Evolutionary conservation across 2,888 invertebrate genomes (phyloP).

Genomic region (Hypolimnas misippus): DNA sequence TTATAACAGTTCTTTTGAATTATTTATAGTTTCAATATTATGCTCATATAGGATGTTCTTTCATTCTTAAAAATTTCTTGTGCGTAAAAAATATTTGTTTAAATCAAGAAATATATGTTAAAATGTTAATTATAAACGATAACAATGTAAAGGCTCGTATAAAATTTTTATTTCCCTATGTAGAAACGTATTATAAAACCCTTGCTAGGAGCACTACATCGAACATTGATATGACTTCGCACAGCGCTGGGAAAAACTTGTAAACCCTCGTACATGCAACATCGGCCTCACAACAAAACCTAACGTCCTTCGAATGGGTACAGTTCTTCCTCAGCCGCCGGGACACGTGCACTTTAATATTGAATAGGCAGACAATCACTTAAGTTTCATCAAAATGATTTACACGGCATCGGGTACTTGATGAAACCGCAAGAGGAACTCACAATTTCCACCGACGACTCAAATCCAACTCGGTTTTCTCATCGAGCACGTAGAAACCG

Average conservation of each 20-base stretch:
- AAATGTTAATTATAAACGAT: constrained; percentile 30
- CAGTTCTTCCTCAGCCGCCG: neutral
- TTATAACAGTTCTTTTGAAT: neutral
- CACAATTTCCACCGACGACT: neutral
- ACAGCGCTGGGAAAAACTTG: neutral
- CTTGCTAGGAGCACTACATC: constrained; percentile 14
- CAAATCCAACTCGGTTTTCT: neutral
- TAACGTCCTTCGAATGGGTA: neutral
- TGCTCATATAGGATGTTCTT: neutral
- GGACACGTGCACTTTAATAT: neutral
- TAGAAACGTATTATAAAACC: constrained; percentile 30
- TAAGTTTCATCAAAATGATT: too few relatives aligned
- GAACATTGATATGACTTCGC: constrained; percentile 38
- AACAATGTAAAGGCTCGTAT: constrained; percentile 51
- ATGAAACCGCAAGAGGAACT: neutral
- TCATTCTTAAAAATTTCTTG: constrained; percentile 8
- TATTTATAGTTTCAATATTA: neutral
- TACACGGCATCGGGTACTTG: neutral
- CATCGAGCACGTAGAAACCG: neutral
- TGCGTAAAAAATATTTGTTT: constrained; percentile 17
- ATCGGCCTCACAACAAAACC: neutral
- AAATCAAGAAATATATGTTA: constrained; percentile 19
- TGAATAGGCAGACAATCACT: neutral
- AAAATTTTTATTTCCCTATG: constrained; percentile 43
- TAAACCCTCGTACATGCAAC: neutral